These are phyloP conservation scores for Tiliacea citrago DNA, from an alignment of 2,888 invertebrate genomes.

Conservation along the genomic window DNA sequence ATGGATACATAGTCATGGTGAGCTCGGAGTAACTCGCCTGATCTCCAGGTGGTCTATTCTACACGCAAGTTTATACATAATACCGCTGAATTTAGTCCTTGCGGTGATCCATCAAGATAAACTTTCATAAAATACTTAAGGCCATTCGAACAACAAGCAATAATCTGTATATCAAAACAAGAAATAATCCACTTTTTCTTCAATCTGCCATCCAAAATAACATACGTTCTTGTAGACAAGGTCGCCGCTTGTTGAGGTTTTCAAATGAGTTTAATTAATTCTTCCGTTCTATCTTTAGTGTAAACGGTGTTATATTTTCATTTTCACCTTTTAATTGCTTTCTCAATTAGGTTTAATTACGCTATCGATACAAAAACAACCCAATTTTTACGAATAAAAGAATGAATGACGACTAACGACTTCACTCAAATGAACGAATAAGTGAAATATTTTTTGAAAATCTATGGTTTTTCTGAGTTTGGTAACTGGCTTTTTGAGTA, in stretches of 20 bases:
- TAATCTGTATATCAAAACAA: constrained; percentile 65
- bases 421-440: constrained; percentile 50
- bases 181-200: constrained; percentile 72
- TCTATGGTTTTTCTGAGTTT: background rate
- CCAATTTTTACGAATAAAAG: constrained; percentile 78
- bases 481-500: background rate
- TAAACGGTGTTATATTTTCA: constrained; percentile 58
- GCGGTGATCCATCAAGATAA: constrained; percentile 67
- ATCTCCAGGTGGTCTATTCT: constrained; percentile 85
- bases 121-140: constrained; percentile 38
- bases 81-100: constrained; percentile 76
- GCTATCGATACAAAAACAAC: constrained; percentile 82
- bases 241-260: constrained; percentile 76
- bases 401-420: constrained; percentile 52
- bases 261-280: constrained; percentile 61
- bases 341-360: constrained; percentile 65
- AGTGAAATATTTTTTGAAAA: background rate
- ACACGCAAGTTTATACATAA: constrained; percentile 87
- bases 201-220: constrained; percentile 80
- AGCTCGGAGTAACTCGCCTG: constrained; percentile 79
- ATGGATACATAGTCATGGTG: constrained; percentile 86
- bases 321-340: constrained; percentile 65
- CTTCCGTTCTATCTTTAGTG: constrained; percentile 56
- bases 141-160: constrained; percentile 42
- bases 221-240: constrained; percentile 80